Evolutionary conservation across 2,888 invertebrate genomes (phyloP).

Genomic region (Steinernema hermaphroditum): DNA sequence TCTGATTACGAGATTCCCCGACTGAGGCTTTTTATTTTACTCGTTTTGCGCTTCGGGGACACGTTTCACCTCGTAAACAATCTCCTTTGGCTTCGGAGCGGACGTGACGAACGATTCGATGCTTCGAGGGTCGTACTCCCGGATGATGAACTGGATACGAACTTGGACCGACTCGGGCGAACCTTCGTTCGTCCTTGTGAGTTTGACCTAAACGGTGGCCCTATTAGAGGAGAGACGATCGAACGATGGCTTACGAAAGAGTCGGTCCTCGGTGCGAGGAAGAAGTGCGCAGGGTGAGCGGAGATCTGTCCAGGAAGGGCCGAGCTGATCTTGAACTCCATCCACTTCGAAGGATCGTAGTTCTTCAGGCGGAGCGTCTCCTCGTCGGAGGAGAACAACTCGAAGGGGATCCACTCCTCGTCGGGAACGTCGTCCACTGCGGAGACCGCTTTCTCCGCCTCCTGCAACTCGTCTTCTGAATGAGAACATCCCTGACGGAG

Average conservation of each 20-base stretch:
- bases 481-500: too few relatives aligned
- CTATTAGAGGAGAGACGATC: neutral
- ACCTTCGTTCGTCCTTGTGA: neutral
- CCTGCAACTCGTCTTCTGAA: neutral
- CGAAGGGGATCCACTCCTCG: neutral
- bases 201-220: neutral
- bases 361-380: neutral
- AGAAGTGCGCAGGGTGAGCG: neutral
- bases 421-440: neutral
- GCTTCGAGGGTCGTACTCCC: too few relatives aligned
- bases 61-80: too few relatives aligned
- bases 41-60: neutral
- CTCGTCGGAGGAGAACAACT: neutral
- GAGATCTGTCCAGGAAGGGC: neutral
- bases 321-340: neutral
- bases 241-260: neutral
- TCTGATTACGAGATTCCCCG: conserved; percentile 8
- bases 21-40: conserved; percentile 11
- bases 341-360: neutral
- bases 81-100: too few relatives aligned
- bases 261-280: neutral
- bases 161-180: too few relatives aligned
- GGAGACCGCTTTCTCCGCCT: neutral
- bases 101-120: too few relatives aligned
- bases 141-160: too few relatives aligned